A percentile compares a stretch with the other conserved stretches of the same genome.
Conservation (phyloP, 2,797 vertebrate genomes). For the Danio tinwini region DNA sequence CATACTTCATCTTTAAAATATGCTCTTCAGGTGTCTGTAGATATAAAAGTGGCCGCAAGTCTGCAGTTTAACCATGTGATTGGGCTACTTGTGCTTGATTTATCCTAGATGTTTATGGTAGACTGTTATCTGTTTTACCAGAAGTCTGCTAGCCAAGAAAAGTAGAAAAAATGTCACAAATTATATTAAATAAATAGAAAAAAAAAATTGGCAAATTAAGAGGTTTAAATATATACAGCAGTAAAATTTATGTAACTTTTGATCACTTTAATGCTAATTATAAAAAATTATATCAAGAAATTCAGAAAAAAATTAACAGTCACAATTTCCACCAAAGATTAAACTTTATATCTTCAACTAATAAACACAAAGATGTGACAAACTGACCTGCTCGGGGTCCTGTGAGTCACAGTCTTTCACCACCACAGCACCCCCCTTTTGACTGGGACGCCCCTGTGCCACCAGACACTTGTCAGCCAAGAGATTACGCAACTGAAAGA, state of each 20-base stretch:
- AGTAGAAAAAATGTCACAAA: too few relatives aligned
- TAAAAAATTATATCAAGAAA: not conserved
- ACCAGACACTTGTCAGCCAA: conserved; percentile 86
- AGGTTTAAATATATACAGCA: not conserved
- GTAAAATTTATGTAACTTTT: not conserved
- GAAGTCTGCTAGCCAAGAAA: too few relatives aligned
- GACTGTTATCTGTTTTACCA: too few relatives aligned
- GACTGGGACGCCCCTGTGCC: conserved; percentile 89
- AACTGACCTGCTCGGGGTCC: conserved; percentile 84
- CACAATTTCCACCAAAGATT: not conserved
- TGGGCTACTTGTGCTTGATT: too few relatives aligned
- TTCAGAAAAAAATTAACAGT: not conserved
- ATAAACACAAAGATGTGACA: not conserved
- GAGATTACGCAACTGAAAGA: conserved; percentile 83
- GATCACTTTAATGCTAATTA: not conserved
- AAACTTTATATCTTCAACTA: not conserved
- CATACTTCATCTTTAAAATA: not conserved
- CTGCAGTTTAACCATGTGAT: too few relatives aligned
- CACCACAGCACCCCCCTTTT: conserved; percentile 90
- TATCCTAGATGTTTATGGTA: too few relatives aligned
- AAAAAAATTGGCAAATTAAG: not conserved
- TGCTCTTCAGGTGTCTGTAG: not conserved
- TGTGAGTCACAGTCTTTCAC: conserved; percentile 84
- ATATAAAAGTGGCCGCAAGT: not conserved
- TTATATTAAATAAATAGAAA: too few relatives aligned